Evolutionary conservation across 2,797 vertebrate genomes (phyloP).

Genomic region (Amniataba percoides): DNA sequence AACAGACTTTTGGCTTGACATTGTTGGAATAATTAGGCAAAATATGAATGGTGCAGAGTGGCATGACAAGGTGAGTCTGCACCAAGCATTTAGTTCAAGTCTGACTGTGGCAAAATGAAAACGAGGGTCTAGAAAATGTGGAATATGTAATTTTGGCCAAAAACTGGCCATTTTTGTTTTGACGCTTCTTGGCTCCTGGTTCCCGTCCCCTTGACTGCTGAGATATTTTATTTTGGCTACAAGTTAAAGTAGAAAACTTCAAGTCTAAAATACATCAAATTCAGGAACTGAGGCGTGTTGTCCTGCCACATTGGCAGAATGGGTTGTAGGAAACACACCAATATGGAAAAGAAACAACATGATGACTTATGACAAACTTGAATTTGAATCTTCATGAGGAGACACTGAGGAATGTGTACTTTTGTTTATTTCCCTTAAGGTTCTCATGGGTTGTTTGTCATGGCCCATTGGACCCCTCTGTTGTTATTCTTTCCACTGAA

Average conservation of each 20-base stretch:
- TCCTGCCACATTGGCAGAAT: not conserved
- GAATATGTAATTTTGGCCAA: not conserved
- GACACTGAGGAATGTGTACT: not conserved
- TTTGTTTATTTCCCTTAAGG: not conserved
- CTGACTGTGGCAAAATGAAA: not conserved
- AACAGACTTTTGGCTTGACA: not conserved
- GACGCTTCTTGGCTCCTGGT: not conserved
- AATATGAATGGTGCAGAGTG: too few species aligned
- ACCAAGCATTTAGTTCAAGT: not conserved
- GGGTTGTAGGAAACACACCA: not conserved
- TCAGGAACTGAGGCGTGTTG: not conserved
- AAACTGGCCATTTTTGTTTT: not conserved
- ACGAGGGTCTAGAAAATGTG: not conserved
- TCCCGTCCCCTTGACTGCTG: not conserved
- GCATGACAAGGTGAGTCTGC: not conserved
- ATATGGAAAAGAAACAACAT: not conserved
- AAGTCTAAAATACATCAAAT: not conserved
- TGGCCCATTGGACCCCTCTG: not conserved
- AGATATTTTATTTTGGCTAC: not conserved
- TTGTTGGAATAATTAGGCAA: not conserved
- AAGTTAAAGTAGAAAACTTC: not conserved
- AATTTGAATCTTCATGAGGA: not conserved
- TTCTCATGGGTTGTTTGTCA: not conserved
- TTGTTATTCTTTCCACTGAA: slow-evolving; percentile 4
- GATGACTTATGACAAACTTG: not conserved